phyloP scores from a whole-genome alignment of 2,888 invertebrate genomes.

The Therioaphis trifolii region DNA sequence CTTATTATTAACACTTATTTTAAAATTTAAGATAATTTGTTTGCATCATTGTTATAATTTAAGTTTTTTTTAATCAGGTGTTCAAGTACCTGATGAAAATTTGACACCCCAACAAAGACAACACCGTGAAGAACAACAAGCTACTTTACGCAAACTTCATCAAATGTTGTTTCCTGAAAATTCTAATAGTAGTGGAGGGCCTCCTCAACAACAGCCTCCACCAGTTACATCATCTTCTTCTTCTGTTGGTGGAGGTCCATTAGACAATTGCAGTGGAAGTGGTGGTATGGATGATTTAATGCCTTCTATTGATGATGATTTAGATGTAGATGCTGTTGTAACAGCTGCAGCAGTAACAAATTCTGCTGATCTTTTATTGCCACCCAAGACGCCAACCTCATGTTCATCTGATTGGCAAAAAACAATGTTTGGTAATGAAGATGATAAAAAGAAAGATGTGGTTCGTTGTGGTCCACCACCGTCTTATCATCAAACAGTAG shows the following conservation, averaged over 20 bases:
- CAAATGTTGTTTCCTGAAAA: conserved; percentile 91
- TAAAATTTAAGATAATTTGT: neutral
- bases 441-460: conserved; percentile 59
- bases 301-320: conserved; percentile 61
- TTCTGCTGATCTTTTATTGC: conserved; percentile 41
- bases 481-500: conserved; percentile 81
- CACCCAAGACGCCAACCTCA: conserved; percentile 47
- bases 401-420: conserved; percentile 66
- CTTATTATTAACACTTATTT: neutral
- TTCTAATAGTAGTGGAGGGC: conserved; percentile 68
- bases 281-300: conserved; percentile 61
- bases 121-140: conserved; percentile 91
- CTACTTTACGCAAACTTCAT: conserved; percentile 91
- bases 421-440: conserved; percentile 60
- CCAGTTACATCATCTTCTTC: conserved; percentile 18
- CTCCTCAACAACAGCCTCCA: conserved; percentile 48
- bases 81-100: conserved; percentile 95
- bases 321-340: conserved; percentile 55
- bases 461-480: conserved; percentile 76
- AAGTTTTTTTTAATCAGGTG: conserved; percentile 71
- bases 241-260: conserved; percentile 25
- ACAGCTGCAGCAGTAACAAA: conserved; percentile 45
- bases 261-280: conserved; percentile 43
- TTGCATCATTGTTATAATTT: neutral
- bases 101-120: conserved; percentile 95